Evolutionary conservation across 2,113 vertebrate genomes (phyloP), one percentile per base, ranked within the genome.

Genomic region (Verasper variegatus): DNA sequence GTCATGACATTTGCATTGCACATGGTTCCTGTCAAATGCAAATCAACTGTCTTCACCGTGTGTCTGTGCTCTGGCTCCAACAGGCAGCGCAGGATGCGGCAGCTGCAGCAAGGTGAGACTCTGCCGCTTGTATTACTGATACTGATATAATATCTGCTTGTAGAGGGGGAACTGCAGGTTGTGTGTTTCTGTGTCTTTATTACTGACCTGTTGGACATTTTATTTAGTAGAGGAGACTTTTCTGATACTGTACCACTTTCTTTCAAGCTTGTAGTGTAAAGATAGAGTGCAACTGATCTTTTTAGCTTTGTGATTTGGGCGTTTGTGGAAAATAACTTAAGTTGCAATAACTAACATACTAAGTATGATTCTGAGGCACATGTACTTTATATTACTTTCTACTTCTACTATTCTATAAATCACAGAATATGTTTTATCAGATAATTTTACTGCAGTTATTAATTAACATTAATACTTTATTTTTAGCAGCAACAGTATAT

Each of bases 1-100:
- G 62, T 51, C 78, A 45, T 74, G 20, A 79, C 71, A 94, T 95
- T 95, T 95, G 91, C 93, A 94, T 94, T 81, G 76, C 82, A 79
- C 82, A 85, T 68, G 73, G 47, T 75, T 88, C 73, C 92, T 85
- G 89, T 91, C 86, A 89, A 82, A 94, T 94, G 92, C n/a, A 14
- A 92, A 88, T 91, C 49, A 84, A 21, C 68, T 85, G 51, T 82
- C 82, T 78, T 92, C 80, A 81, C 62, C 80, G 66, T 78, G 51
- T 85, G 37, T 73, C 40, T 92, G 59, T 92, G 80, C 13, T 58
- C 85, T 91, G 76, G 73, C 90, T 88, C 74, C 78, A 87, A 86
- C 93, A 95, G 94, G 91, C 91, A 87, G 72, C 74, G 69, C 68
- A 35, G 75, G 74, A 87, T 78, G n/a, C 67, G 81, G 74, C 79